These are phyloP conservation scores for Jaculus jaculus DNA, from an alignment of 2,113 vertebrate species.

Conservation along the genomic window DNA sequence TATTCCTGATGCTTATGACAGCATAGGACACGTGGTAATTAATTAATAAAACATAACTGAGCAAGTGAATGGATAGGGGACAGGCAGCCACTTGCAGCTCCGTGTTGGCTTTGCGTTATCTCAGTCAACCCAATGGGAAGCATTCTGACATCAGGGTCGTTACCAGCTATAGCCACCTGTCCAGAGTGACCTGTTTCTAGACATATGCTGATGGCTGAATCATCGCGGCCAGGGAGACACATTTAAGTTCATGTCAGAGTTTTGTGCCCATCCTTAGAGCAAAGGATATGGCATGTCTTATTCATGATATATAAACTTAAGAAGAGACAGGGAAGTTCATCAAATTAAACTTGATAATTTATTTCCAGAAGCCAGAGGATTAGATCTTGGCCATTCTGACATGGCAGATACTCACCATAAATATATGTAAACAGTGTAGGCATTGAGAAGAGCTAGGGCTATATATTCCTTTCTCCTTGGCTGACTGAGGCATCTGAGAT, in stretches of 20 bases:
- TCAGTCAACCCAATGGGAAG: neutral
- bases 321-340: neutral
- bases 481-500: neutral
- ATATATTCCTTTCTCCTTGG: accelerated
- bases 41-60: neutral
- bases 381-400: neutral
- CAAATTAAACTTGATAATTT: neutral
- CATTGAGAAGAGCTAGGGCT: neutral
- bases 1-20: neutral
- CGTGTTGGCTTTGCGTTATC: neutral
- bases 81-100: neutral
- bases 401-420: neutral
- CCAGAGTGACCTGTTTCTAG: neutral
- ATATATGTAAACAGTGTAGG: neutral
- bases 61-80: neutral
- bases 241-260: neutral
- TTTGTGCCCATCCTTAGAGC: neutral
- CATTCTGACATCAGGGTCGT: neutral
- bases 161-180: neutral
- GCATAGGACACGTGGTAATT: neutral
- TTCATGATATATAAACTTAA: neutral
- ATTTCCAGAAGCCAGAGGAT: neutral
- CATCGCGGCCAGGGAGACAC: neutral
- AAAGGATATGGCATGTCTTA: neutral
- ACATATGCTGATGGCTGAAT: neutral